Conservation (phyloP, 1,140 invertebrate species). For the Ctenoplectra terminalis region DNA sequence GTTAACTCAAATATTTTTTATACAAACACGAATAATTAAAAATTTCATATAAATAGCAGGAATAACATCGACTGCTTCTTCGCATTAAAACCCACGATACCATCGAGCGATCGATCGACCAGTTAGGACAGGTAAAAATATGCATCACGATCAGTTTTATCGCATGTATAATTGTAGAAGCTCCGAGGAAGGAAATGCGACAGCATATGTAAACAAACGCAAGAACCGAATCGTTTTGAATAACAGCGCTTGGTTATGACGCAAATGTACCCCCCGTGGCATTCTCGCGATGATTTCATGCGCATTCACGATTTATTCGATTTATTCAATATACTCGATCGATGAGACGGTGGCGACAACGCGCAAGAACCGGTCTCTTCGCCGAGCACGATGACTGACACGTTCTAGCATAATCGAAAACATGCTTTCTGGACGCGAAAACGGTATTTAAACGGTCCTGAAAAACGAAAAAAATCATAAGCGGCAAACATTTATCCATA, state of each 20-base stretch:
- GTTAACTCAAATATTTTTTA: too few relatives aligned
- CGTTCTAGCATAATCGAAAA: background rate
- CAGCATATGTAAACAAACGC: conserved; percentile 5
- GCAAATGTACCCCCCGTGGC: conserved; percentile 29
- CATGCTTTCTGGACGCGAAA: background rate
- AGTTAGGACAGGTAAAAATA: background rate
- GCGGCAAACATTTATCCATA: background rate
- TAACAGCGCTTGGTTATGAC: background rate
- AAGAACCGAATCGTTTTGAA: conserved; percentile 6
- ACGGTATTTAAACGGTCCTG: background rate
- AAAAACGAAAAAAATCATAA: background rate
- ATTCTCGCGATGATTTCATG: conserved; percentile 7
- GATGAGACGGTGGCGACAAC: too few relatives aligned
- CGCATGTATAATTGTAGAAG: background rate
- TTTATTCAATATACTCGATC: background rate
- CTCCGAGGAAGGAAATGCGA: background rate
- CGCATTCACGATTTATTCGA: conserved; percentile 30
- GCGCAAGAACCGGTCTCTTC: background rate
- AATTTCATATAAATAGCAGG: background rate
- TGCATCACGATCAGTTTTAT: background rate
- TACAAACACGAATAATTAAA: too few relatives aligned
- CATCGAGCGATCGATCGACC: background rate
- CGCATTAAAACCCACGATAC: background rate
- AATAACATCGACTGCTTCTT: background rate
- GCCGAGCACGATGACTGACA: background rate